These are phyloP conservation scores for Paracentrotus lividus DNA, from an alignment of 53 echinoderm and acorn worm species.

Conservation along the genomic window DNA sequence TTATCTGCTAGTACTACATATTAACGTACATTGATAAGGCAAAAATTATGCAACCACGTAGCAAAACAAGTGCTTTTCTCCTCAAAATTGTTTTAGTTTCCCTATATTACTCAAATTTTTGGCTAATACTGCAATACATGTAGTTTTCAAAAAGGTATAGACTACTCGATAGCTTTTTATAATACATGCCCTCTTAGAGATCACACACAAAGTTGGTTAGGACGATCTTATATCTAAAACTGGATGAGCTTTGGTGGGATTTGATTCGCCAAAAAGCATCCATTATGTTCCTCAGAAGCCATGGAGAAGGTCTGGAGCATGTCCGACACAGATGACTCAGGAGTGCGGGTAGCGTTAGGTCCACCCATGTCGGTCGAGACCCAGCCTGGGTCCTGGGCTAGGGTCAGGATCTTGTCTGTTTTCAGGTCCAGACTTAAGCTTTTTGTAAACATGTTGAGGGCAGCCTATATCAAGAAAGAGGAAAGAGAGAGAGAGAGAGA, in stretches of 20 bases:
- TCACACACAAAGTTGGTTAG: too few species aligned
- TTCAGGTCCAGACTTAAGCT: slow-evolving; percentile 77
- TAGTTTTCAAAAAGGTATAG: too few species aligned
- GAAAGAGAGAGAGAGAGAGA: background rate
- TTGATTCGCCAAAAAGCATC: slow-evolving; percentile 15
- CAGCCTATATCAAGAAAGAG: slow-evolving; percentile 65
- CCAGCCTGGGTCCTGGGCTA: slow-evolving; percentile 83
- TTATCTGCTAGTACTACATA: too few species aligned
- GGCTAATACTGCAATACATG: too few species aligned
- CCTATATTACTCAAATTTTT: too few species aligned
- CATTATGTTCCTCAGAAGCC: slow-evolving; percentile 70
- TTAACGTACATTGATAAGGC: too few species aligned
- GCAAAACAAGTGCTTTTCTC: too few species aligned
- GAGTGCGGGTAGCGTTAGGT: slow-evolving; percentile 62
- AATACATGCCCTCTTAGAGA: too few species aligned
- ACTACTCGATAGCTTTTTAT: too few species aligned
- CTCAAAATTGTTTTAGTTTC: too few species aligned
- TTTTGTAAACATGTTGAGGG: slow-evolving; percentile 87
- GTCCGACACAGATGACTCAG: slow-evolving; percentile 65
- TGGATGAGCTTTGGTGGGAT: background rate
- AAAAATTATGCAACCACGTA: too few species aligned
- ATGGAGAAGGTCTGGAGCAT: slow-evolving; percentile 71
- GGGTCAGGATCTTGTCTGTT: slow-evolving; percentile 72
- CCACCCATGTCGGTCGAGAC: slow-evolving; percentile 83
- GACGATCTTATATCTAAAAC: too few species aligned